Evolutionary conservation across 1,140 invertebrate species (phyloP), one percentile per base, ranked within the genome.

Genomic region (Doryteuthis pealeii): DNA sequence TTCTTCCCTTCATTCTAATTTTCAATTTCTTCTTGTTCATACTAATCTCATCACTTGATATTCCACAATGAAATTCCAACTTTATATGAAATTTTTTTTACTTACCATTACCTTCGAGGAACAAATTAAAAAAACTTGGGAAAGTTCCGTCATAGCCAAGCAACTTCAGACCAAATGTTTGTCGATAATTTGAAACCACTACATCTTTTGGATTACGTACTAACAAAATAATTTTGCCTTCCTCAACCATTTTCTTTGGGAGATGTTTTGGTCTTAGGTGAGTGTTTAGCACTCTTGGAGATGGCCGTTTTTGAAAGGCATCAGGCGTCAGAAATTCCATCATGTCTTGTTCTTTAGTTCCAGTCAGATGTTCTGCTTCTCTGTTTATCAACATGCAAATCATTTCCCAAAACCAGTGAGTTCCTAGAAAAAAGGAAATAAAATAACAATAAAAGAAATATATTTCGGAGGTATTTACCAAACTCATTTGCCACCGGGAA

Each of bases 341-440:
- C 78, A 85, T 79, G 2, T 69, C 76, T 4, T 70, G 66, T 32
- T 76, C 74, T 71, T 81, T 82, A 3, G 75, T 73, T 2, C 40
- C 54, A 8, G 58, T 66, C 26, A 78, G 75, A n/a, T 72, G 58
- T 45, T 85, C 79, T 0, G 79, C 76, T 33, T 74, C 74, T 4
- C 77, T 76, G 26, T 33, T 65, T 3, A 78, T 14, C 22, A 83
- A 49, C 76, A 85, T 80, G 31, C 74, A 58, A 0, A 76, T 43
- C 22, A 83, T 79, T 58, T 85, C 83, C 80, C 81, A 83, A 26
- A 83, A 22, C 83, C 83, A 85, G 54, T 83, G 79, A 18, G 82
- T 85, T 14, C 83, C 81, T 82, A 70, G n/a, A 62, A 32, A 70
- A 40, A 31, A 33, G 12, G 12, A 12, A 35, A 6, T n/a, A n/a